A percentile compares a stretch with the other conserved stretches of the same genome.
Conservation (phyloP, 2,113 vertebrate genomes). For the Amphiprion ocellaris region DNA sequence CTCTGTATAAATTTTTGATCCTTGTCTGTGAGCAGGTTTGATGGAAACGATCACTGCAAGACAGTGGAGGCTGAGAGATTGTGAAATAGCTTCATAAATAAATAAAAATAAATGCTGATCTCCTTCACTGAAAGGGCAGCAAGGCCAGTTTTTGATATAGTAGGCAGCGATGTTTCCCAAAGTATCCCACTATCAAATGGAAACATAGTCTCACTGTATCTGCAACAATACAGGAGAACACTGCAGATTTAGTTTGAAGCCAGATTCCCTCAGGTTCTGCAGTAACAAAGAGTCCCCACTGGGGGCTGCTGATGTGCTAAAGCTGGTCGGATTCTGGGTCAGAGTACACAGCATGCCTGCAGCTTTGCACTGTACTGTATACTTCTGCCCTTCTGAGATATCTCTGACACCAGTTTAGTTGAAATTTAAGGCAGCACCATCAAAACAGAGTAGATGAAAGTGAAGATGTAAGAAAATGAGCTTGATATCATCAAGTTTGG, state of each 20-base stretch:
- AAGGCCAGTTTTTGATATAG: too few species aligned
- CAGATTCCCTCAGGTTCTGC: background rate
- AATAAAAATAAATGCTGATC: too few species aligned
- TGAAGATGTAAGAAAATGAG: background rate
- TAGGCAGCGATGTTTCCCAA: too few species aligned
- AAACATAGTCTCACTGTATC: background rate
- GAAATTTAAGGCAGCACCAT: background rate
- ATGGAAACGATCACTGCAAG: too few species aligned
- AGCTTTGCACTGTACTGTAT: background rate
- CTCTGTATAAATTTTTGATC: too few species aligned
- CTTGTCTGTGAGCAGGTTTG: too few species aligned
- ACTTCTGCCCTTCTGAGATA: background rate
- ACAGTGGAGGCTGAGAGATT: too few species aligned
- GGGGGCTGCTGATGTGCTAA: slow-evolving; percentile 62
- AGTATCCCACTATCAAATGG: background rate
- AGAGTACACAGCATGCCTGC: background rate
- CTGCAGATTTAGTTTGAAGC: slow-evolving; percentile 12
- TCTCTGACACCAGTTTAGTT: background rate
- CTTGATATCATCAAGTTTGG: background rate
- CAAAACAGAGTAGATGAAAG: background rate
- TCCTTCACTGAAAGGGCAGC: too few species aligned
- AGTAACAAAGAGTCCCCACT: slow-evolving; percentile 65
- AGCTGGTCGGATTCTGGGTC: background rate
- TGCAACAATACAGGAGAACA: background rate
- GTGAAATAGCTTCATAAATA: too few species aligned